These are phyloP conservation scores for Masticophis lateralis DNA, from an alignment of 2,797 vertebrate species.

Conservation along the genomic window DNA sequence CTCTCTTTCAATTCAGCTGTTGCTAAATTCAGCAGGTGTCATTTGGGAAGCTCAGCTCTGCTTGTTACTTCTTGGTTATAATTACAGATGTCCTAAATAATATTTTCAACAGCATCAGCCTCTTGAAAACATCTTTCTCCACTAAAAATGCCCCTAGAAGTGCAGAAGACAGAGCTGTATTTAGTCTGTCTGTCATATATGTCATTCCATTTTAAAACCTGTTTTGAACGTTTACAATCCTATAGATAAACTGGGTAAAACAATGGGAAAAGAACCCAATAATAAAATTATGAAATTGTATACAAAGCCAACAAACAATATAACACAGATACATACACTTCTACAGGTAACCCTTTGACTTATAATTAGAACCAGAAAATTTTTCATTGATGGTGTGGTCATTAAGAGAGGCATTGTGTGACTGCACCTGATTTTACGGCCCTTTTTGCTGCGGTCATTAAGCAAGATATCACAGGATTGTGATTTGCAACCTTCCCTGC, in stretches of 20 bases:
- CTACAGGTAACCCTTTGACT: background rate
- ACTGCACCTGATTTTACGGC: background rate
- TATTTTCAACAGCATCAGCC: slow-evolving; percentile 34
- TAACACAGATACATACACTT: background rate
- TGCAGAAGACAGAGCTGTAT: slow-evolving; percentile 28
- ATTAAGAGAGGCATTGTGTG: background rate
- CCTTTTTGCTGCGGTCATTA: background rate
- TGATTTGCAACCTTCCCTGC: background rate
- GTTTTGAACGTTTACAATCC: background rate
- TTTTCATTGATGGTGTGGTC: background rate
- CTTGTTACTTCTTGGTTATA: slow-evolving; percentile 27
- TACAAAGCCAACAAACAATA: background rate
- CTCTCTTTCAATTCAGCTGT: background rate
- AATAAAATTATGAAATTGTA: background rate
- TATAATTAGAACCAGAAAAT: background rate
- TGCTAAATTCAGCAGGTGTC: slow-evolving; percentile 5
- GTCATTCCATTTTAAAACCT: background rate
- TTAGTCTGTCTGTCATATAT: background rate
- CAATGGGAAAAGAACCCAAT: background rate
- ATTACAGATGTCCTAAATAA: slow-evolving; percentile 16
- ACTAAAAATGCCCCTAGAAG: slow-evolving; percentile 7
- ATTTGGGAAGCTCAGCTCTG: background rate
- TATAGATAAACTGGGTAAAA: background rate
- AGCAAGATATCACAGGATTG: background rate
- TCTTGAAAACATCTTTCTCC: slow-evolving; percentile 34